These are phyloP conservation scores for Oncorhynchus keta DNA, from an alignment of 2,113 vertebrate species.

Conservation along the genomic window DNA sequence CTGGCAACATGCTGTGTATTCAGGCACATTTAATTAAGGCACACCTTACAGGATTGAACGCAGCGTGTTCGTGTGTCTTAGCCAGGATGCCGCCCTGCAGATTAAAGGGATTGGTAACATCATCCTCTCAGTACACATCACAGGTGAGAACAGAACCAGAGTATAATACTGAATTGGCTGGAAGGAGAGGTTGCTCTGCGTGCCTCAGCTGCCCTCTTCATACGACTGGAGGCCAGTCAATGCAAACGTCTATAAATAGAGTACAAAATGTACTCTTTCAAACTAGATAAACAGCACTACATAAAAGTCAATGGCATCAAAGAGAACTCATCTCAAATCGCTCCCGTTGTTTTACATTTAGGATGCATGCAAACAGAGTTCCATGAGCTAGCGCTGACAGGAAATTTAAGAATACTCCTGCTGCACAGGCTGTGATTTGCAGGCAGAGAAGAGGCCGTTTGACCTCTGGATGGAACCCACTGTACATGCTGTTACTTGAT, in stretches of 20 bases:
- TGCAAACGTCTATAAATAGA: background rate
- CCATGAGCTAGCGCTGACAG: slow-evolving; percentile 22
- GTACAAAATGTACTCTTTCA: background rate
- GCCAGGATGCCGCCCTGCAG: slow-evolving; percentile 42
- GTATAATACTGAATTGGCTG: background rate
- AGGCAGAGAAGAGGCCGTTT: slow-evolving; percentile 57
- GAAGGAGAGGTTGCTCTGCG: background rate
- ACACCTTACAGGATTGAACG: slow-evolving; percentile 47
- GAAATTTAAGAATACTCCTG: slow-evolving; percentile 57
- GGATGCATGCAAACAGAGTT: slow-evolving; percentile 8
- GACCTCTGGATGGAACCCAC: slow-evolving; percentile 68
- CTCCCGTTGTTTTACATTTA: background rate
- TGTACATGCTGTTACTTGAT: slow-evolving; percentile 71
- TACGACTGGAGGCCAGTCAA: background rate
- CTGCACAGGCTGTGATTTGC: slow-evolving; percentile 58
- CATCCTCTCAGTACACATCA: slow-evolving; percentile 28
- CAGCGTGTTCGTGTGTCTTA: slow-evolving; percentile 46
- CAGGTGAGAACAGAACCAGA: background rate
- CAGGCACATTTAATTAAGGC: slow-evolving; percentile 52
- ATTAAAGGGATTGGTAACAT: slow-evolving; percentile 48
- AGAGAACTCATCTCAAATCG: no score
- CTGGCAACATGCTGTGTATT: background rate
- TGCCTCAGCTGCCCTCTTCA: background rate
- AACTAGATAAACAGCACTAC: background rate
- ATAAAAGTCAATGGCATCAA: background rate